Conservation (phyloP, 2,113 vertebrate species). For the Lepus americanus region DNA sequence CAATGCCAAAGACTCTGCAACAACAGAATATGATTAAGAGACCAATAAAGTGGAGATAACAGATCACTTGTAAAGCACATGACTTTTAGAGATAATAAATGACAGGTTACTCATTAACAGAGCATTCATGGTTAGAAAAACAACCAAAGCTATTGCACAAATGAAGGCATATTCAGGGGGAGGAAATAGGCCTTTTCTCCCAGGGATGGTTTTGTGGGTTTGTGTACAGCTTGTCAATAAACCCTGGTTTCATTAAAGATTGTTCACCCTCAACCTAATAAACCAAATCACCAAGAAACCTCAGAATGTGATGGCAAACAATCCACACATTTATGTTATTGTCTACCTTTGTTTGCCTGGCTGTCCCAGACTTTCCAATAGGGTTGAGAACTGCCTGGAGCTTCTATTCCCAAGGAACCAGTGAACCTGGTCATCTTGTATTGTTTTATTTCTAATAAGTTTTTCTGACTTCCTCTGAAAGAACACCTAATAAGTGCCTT, state of each 20-base stretch:
- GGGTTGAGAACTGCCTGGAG: neutral
- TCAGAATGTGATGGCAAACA: neutral
- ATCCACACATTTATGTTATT: neutral
- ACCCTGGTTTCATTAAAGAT: slow-evolving; percentile 48
- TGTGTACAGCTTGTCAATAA: slow-evolving; percentile 52
- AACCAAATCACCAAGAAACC: neutral
- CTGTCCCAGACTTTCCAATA: slow-evolving; percentile 20
- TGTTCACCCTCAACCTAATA: slow-evolving; percentile 42
- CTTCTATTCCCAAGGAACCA: neutral
- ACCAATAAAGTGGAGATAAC: slow-evolving; percentile 20
- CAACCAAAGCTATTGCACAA: neutral
- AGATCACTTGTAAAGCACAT: slow-evolving; percentile 43
- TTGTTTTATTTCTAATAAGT: slow-evolving; percentile 37
- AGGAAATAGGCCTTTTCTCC: neutral
- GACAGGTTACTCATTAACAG: slow-evolving; percentile 16
- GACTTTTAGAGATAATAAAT: slow-evolving; percentile 53
- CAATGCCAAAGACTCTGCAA: slow-evolving; percentile 40
- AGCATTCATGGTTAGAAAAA: slow-evolving; percentile 6
- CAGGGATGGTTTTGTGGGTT: neutral
- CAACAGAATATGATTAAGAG: slow-evolving; percentile 42
- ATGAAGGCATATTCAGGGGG: neutral
- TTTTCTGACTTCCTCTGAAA: slow-evolving; percentile 32
- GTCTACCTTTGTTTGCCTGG: neutral
- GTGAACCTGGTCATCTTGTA: neutral
- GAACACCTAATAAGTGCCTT: neutral